These are phyloP conservation scores for Galerucella calmariensis DNA, from an alignment of 2,888 invertebrate genomes.

Conservation along the genomic window DNA sequence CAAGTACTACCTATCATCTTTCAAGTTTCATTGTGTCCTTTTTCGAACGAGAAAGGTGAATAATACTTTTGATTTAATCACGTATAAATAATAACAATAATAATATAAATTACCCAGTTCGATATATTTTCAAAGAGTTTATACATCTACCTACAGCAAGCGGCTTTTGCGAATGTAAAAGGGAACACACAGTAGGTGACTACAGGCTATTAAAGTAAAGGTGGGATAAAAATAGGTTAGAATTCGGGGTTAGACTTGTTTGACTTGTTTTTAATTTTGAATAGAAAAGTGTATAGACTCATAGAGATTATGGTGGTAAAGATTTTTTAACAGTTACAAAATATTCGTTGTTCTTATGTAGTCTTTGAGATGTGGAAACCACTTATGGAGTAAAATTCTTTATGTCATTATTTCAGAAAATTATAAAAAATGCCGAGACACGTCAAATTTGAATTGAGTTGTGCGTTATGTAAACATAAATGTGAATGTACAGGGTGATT, in stretches of 20 bases:
- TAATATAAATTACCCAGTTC: background rate
- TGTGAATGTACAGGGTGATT: too few relatives aligned
- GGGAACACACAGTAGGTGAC: conserved; percentile 36
- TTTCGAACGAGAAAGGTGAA: background rate
- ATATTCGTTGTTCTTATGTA: too few relatives aligned
- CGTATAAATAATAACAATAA: background rate
- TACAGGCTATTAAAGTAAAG: conserved; percentile 26
- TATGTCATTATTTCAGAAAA: too few relatives aligned
- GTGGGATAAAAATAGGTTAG: background rate
- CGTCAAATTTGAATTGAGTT: too few relatives aligned
- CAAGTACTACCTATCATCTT: conserved; percentile 17
- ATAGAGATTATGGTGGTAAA: background rate
- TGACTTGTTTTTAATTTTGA: conserved; percentile 14
- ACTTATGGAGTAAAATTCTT: too few relatives aligned
- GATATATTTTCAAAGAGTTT: background rate
- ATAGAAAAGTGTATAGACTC: background rate
- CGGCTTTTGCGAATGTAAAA: conserved; percentile 27
- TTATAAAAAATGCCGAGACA: too few relatives aligned
- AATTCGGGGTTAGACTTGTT: background rate
- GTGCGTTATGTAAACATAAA: too few relatives aligned
- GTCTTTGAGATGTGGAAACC: too few relatives aligned
- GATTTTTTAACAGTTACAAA: too few relatives aligned
- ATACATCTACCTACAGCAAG: background rate
- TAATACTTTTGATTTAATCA: background rate
- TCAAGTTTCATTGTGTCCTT: background rate